Base-by-base conservation (phyloP, 2,888 invertebrate genomes). In the Bembecia ichneumoniformis region DNA sequence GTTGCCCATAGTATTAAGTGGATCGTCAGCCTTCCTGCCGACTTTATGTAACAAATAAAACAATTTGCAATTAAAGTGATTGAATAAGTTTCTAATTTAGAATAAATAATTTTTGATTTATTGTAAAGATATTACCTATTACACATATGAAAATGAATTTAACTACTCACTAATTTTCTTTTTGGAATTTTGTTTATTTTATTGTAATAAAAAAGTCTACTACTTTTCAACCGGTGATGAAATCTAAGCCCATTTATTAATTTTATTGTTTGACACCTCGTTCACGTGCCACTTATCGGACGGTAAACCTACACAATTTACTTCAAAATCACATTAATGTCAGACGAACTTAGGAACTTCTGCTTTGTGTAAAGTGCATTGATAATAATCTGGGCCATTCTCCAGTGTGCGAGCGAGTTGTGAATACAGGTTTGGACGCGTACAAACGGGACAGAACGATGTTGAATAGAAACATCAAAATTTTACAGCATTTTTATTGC, bases 311-410 rank as follows among this genome's bases (percentile, higher is more conserved):
- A 79, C 76, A 82, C 77, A 71, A 83, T 82, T 83, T 83, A 83
- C 82, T 75, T 77, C 78, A 75, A 77, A 81, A 75, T 82, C 82
- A 82, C 86, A 86, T 86, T 69, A 86, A 83, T 72, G 86, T 87
- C 86, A 82, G 77, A 46, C 65, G 51, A 57, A 71, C 69, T 75
- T 76, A 67, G 71, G 73, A 71, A 77, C 80, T 82, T 87, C 86
- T 87, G 86, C 79, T 86, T 86, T 83, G 77, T 87, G 86, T 87
- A 84, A 87, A 87, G 81, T 84, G 82, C 86, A 84, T 86, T 83
- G 86, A 86, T 87, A 84, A 82, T 86, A 82, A 82, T 84, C 83
- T 75, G 67, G 70, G 65, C 77, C 74, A 76, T 81, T 82, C 81
- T 79, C 73, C 68, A 71, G 60, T 53, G 71, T 34, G 58, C 4